Conservation (phyloP, 2,113 vertebrate genomes). For the Herpetotheres cachinnans region DNA sequence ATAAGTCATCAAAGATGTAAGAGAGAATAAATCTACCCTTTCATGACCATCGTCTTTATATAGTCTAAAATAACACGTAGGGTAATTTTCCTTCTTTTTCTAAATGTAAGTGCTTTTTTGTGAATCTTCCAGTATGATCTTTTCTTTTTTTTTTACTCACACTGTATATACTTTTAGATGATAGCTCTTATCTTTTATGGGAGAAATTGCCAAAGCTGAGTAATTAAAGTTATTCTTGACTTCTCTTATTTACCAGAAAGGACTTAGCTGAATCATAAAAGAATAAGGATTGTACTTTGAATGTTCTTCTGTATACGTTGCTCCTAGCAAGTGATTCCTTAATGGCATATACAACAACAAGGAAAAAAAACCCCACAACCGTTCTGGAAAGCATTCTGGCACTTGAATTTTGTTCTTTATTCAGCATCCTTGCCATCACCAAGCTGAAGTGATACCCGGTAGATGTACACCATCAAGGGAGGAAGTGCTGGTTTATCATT, state of each 20-base stretch:
- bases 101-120: neutral
- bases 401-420: neutral
- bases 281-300: neutral
- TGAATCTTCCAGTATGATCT: neutral
- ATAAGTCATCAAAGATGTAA: neutral
- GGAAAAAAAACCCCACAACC: neutral
- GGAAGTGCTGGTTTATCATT: neutral
- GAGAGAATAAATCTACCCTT: conserved; percentile 25
- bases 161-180: neutral
- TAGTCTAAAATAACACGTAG: conserved; percentile 12
- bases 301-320: neutral
- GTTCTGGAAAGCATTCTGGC: neutral
- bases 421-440: neutral
- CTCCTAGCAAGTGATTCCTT: conserved; percentile 14
- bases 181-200: conserved; percentile 24
- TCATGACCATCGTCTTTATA: neutral
- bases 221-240: conserved; percentile 60
- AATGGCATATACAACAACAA: neutral
- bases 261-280: conserved; percentile 28
- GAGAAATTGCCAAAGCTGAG: conserved; percentile 31
- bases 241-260: conserved; percentile 50
- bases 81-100: conserved; percentile 16
- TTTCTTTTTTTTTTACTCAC: neutral
- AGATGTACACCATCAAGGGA: neutral
- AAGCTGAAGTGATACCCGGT: neutral